Evolutionary conservation across 2,888 invertebrate species (phyloP).

Genomic region (Siphlonurus alternatus): DNA sequence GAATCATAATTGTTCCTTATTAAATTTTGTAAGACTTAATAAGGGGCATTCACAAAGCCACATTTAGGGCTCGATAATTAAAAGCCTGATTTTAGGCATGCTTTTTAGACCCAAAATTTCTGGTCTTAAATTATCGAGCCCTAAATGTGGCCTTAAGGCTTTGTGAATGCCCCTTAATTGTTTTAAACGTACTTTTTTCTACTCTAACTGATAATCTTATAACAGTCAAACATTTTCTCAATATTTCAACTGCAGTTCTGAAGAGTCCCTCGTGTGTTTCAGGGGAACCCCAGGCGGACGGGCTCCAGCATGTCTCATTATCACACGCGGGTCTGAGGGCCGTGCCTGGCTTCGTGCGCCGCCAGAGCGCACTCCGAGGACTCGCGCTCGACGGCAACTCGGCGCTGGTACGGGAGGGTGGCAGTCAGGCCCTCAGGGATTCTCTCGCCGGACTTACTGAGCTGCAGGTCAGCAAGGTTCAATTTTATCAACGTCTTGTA

Average conservation of each 20-base stretch:
- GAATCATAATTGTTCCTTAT: too few species aligned
- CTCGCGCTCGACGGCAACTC: conserved; percentile 1
- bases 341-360: neutral
- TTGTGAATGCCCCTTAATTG: too few species aligned
- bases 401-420: neutral
- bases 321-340: neutral
- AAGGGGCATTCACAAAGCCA: too few species aligned
- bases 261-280: too few species aligned
- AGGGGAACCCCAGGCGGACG: neutral
- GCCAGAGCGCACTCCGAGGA: neutral
- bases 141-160: too few species aligned
- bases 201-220: neutral
- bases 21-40: too few species aligned
- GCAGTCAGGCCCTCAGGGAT: neutral
- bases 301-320: neutral
- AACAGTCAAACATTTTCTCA: neutral
- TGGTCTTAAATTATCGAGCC: too few species aligned
- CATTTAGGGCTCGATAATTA: too few species aligned
- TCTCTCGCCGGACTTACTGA: neutral
- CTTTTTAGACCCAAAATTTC: too few species aligned
- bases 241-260: too few species aligned
- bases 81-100: too few species aligned
- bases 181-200: too few species aligned
- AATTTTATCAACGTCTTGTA: neutral
- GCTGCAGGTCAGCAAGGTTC: neutral